phyloP scores from a whole-genome alignment of 2,888 invertebrate species.

The Dynastes hyllus region DNA sequence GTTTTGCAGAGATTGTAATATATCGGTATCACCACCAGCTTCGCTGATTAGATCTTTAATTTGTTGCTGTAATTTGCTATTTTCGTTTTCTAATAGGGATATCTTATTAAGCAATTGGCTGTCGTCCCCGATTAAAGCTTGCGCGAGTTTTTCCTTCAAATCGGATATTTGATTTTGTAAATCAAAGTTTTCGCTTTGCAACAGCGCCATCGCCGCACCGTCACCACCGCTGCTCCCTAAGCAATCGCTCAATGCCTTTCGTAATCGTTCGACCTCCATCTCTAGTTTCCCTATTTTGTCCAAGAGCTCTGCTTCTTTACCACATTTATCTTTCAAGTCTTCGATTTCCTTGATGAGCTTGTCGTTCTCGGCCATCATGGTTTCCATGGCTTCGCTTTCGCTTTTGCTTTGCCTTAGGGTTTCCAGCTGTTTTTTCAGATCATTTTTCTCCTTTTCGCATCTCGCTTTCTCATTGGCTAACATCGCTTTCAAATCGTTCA shows the following conservation, averaged over 20 bases:
- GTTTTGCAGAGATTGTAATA: slow-evolving; percentile 7
- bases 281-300: slow-evolving; percentile 18
- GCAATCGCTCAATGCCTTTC: slow-evolving; percentile 30
- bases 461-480: slow-evolving; percentile 35
- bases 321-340: slow-evolving; percentile 9
- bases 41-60: slow-evolving; percentile 6
- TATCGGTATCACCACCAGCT: background rate
- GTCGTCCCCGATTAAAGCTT: background rate
- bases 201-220: background rate
- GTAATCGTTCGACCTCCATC: slow-evolving; percentile 19
- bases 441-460: slow-evolving; percentile 44
- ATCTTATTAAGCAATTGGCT: slow-evolving; percentile 1
- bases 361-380: slow-evolving; percentile 51
- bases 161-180: slow-evolving; percentile 42
- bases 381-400: slow-evolving; percentile 36
- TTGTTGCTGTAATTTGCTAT: slow-evolving; percentile 24
- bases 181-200: slow-evolving; percentile 40
- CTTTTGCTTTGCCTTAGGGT: slow-evolving; percentile 25
- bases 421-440: slow-evolving; percentile 38
- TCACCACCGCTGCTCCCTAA: slow-evolving; percentile 13
- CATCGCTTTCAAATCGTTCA: slow-evolving; percentile 35
- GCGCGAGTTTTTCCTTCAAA: slow-evolving; percentile 17
- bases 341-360: slow-evolving; percentile 44
- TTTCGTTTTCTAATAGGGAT: slow-evolving; percentile 23
- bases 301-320: background rate